phyloP scores from a whole-genome alignment of 2,797 vertebrate species.

The Phaenicophaeus curvirostris region DNA sequence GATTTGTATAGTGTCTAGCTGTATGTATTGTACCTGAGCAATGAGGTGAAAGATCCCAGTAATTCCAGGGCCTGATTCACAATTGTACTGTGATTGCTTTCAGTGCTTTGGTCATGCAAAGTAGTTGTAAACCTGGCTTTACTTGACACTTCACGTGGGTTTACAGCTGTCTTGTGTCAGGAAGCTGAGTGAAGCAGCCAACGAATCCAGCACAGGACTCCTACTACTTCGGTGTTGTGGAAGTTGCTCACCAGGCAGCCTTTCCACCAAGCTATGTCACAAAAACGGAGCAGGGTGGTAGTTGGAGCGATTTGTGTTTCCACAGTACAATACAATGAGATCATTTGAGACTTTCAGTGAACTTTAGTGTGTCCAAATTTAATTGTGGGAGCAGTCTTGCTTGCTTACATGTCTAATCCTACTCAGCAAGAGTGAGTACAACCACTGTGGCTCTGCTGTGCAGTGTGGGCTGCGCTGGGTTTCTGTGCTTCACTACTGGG shows the following conservation, averaged over 20 bases:
- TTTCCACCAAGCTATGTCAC: background rate
- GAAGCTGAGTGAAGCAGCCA: background rate
- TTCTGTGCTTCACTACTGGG: background rate
- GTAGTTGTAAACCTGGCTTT: constrained; percentile 1
- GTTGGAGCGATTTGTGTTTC: background rate
- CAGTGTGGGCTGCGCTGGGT: fast-evolving
- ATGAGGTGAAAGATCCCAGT: background rate
- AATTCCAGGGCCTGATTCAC: background rate
- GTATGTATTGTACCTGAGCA: background rate
- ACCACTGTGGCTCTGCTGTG: background rate
- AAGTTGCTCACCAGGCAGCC: background rate
- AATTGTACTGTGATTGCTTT: background rate
- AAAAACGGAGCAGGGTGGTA: background rate
- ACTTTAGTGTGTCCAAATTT: background rate
- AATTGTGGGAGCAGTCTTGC: background rate
- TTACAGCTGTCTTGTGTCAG: constrained; percentile 10
- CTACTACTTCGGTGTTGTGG: background rate
- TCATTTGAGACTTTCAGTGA: background rate
- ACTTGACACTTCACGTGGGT: background rate
- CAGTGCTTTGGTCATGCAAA: background rate
- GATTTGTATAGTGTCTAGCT: background rate
- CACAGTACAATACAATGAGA: background rate
- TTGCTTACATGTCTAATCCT: background rate
- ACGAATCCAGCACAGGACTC: background rate
- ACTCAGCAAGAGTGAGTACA: fast-evolving